A percentile compares a stretch with the other conserved stretches of the same genome.
Conservation (phyloP, 2,888 invertebrate genomes). For the Conistra vaccinii region DNA sequence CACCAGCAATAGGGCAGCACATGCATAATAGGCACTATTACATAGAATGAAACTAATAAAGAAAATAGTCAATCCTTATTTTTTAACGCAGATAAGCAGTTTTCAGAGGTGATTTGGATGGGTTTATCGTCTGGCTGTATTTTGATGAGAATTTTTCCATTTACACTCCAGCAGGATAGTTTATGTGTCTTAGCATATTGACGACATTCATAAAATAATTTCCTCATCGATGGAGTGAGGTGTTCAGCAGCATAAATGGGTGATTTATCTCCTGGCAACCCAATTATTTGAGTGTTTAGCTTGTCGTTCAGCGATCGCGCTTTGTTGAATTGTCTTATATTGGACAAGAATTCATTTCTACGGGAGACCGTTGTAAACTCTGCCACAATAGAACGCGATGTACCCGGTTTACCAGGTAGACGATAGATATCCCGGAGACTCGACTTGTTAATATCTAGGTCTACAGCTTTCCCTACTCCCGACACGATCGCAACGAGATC, state of each 20-base stretch:
- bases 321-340: neutral
- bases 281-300: neutral
- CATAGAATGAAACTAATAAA: neutral
- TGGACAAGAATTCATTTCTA: slow-evolving; percentile 3
- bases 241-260: neutral
- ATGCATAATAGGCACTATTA: neutral
- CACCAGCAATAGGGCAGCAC: neutral
- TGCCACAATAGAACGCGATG: neutral
- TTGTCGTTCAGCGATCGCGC: neutral
- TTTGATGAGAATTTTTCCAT: slow-evolving; percentile 6
- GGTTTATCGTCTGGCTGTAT: too few species aligned
- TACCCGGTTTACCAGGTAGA: neutral
- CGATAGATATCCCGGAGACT: neutral
- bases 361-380: neutral
- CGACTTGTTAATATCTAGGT: neutral
- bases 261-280: neutral
- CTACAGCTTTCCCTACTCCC: neutral
- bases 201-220: neutral
- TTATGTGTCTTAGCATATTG: neutral
- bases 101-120: neutral
- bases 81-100: neutral
- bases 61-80: neutral
- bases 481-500: neutral
- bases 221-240: neutral
- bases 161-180: too few species aligned